These are phyloP conservation scores for Himantopus leucocephalus DNA, from an alignment of 2,113 vertebrate genomes.

Conservation along the genomic window DNA sequence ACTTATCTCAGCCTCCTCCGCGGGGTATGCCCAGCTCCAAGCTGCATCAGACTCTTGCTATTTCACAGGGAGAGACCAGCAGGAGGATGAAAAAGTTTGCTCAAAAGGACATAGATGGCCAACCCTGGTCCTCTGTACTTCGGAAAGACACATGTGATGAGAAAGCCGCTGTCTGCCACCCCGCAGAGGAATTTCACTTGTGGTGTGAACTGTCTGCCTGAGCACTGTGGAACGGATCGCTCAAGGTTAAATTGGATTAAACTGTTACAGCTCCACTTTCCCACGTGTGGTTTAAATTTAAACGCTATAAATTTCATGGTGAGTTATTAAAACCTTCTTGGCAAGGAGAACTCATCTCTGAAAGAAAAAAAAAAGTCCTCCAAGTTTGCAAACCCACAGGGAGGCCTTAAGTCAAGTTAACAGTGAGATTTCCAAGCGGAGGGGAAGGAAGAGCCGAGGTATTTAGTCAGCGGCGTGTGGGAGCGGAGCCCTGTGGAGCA, in stretches of 20 bases:
- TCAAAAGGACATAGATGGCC: background rate
- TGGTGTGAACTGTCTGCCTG: conserved; percentile 9
- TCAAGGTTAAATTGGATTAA: conserved; percentile 57
- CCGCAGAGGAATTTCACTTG: background rate
- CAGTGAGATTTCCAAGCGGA: background rate
- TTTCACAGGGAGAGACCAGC: background rate
- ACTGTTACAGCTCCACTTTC: conserved; percentile 55
- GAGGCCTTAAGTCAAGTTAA: conserved; percentile 6
- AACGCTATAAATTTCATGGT: conserved; percentile 48
- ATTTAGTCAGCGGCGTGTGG: background rate
- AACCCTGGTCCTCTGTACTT: background rate
- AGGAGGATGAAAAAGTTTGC: background rate
- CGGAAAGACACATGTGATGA: fast-evolving
- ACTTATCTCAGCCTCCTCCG: background rate
- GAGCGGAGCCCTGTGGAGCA: background rate
- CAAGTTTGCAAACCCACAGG: conserved; percentile 12
- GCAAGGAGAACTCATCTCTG: conserved; percentile 9
- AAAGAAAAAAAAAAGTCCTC: background rate
- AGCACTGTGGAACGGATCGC: background rate
- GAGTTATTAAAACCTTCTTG: conserved; percentile 66
- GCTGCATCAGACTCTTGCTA: background rate
- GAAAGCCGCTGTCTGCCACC: background rate
- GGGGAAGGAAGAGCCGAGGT: background rate
- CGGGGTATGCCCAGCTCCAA: background rate
- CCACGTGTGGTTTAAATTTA: conserved; percentile 65